Evolutionary conservation across 2,797 vertebrate species (phyloP).

Genomic region (Poecile montanus): DNA sequence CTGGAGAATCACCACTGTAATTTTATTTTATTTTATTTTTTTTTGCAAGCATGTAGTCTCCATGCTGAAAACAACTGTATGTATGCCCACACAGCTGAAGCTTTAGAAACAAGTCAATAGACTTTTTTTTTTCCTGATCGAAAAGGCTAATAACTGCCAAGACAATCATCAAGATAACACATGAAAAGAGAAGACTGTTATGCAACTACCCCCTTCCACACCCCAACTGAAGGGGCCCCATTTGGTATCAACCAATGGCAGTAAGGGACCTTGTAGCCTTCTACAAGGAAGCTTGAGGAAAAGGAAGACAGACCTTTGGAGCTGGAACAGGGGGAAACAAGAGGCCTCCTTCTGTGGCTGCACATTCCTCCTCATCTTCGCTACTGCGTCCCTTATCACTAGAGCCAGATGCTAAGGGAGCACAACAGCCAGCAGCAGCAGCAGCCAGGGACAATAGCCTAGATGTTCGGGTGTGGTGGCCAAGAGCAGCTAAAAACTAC

Average conservation of each 20-base stretch:
- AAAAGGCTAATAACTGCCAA: background rate
- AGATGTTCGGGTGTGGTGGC: background rate
- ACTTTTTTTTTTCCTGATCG: background rate
- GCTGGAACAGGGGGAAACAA: background rate
- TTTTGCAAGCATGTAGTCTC: background rate
- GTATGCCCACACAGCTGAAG: background rate
- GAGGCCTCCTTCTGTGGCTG: background rate
- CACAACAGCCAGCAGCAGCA: background rate
- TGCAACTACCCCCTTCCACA: background rate
- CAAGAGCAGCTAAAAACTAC: background rate
- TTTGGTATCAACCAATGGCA: background rate
- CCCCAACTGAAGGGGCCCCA: background rate
- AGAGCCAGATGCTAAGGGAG: background rate
- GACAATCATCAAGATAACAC: background rate
- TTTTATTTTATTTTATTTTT: background rate
- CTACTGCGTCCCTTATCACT: constrained; percentile 14
- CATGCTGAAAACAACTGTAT: background rate
- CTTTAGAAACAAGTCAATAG: background rate
- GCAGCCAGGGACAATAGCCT: background rate
- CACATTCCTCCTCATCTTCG: background rate
- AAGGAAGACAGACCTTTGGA: background rate
- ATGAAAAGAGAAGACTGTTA: background rate
- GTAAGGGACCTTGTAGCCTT: background rate
- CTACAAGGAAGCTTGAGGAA: background rate
- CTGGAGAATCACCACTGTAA: background rate